Conservation (phyloP, 1,140 invertebrate species). For the Vanessa atalanta region DNA sequence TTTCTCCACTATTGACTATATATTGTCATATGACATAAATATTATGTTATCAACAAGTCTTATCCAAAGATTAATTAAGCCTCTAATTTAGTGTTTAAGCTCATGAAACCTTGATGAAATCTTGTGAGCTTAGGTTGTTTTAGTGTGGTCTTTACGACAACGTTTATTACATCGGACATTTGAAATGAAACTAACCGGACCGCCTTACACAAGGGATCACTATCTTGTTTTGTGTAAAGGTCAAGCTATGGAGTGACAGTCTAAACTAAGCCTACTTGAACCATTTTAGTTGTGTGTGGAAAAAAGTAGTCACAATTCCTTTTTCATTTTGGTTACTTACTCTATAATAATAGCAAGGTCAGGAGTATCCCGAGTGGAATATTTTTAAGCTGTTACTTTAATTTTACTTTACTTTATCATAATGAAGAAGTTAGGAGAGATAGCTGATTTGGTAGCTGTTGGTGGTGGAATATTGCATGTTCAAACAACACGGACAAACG, state of each 20-base stretch:
- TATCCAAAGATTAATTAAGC: slow-evolving; percentile 1
- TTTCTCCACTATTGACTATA: too few relatives aligned
- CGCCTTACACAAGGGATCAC: background rate
- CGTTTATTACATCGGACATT: slow-evolving; percentile 15
- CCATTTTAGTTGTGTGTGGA: background rate
- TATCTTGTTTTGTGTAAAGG: slow-evolving; percentile 11
- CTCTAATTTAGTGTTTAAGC: slow-evolving; percentile 10
- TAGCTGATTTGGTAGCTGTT: too few relatives aligned
- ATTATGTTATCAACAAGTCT: background rate
- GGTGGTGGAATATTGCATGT: too few relatives aligned
- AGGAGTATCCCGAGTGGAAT: too few relatives aligned
- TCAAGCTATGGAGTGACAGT: background rate
- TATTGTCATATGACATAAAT: background rate
- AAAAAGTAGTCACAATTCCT: background rate
- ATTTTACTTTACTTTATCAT: too few relatives aligned
- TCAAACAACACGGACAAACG: too few relatives aligned
- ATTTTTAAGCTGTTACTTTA: too few relatives aligned
- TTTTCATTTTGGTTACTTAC: too few relatives aligned
- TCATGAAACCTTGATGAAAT: slow-evolving; percentile 2
- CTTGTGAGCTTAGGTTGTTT: slow-evolving; percentile 14
- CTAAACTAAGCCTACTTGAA: background rate
- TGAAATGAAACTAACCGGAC: slow-evolving; percentile 8
- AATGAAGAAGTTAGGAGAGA: too few relatives aligned
- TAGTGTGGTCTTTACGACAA: slow-evolving; percentile 11
- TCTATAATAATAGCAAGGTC: too few relatives aligned